A percentile compares a stretch with the other conserved stretches of the same genome.
phyloP scores from a whole-genome alignment of 2,113 vertebrate species.

The Athene cunicularia region DNA sequence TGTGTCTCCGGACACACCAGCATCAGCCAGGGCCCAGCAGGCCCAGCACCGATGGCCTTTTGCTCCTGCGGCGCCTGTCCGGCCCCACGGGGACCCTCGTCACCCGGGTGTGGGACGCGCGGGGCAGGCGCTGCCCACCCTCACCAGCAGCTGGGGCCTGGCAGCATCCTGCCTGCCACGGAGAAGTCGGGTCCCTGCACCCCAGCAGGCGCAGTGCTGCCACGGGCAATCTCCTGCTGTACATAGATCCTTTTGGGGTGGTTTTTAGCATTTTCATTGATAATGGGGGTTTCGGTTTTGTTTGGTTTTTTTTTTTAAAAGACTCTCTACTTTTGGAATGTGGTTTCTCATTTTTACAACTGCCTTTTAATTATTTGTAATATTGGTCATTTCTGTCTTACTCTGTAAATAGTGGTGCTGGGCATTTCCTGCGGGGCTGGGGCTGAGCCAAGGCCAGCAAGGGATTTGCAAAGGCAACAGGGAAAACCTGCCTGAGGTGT shows the following conservation, averaged over 20 bases:
- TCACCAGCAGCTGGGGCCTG: conserved; percentile 9
- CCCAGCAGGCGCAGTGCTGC: conserved; percentile 11
- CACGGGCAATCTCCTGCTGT: conserved; percentile 63
- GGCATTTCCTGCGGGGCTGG: not conserved
- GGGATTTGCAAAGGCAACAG: not conserved
- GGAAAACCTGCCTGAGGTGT: not conserved
- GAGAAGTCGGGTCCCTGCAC: not conserved
- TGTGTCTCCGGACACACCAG: conserved; percentile 38
- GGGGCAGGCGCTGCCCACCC: not conserved
- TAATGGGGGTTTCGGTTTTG: conserved; percentile 34
- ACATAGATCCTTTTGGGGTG: conserved; percentile 69
- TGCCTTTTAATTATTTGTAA: conserved; percentile 68
- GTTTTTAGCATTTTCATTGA: conserved; percentile 75
- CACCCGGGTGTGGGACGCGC: not conserved
- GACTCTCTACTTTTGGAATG: conserved; percentile 73
- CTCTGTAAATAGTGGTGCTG: conserved; percentile 56
- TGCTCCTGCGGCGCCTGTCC: not conserved
- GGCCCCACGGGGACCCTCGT: not conserved
- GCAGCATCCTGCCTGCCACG: not conserved
- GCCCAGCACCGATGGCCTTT: conserved; percentile 48
- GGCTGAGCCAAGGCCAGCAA: not conserved
- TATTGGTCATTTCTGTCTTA: conserved; percentile 43
- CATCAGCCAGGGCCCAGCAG: conserved; percentile 24
- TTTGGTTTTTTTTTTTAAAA: conserved; percentile 20
- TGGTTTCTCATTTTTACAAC: conserved; percentile 73